A percentile compares a stretch with the other conserved stretches of the same genome.
Evolutionary conservation across 2,797 vertebrate genomes (phyloP).

Genomic region (Peromyscus attwateri): DNA sequence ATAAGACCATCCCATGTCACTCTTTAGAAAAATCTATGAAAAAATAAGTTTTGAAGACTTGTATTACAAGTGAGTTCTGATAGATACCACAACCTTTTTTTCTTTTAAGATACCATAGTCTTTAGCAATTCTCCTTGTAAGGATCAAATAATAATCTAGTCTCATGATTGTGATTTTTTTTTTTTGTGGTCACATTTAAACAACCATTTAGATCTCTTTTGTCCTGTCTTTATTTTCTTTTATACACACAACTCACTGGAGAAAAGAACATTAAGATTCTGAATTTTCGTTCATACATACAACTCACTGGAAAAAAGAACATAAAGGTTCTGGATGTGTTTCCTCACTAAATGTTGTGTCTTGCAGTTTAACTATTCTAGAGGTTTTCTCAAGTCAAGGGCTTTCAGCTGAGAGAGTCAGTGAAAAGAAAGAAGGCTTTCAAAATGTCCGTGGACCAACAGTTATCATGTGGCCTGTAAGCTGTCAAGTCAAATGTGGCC

Average conservation of each 20-base stretch:
- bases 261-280: slow-evolving; percentile 48
- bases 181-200: neutral
- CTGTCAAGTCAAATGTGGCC: slow-evolving; percentile 4
- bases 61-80: slow-evolving; percentile 1
- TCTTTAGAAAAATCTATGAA: slow-evolving; percentile 31
- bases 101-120: neutral
- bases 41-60: slow-evolving; percentile 22
- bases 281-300: neutral
- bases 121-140: slow-evolving; percentile 16
- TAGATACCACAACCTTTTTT: neutral
- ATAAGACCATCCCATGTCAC: neutral
- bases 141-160: neutral
- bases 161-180: slow-evolving; percentile 24
- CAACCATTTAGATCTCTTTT: slow-evolving; percentile 5
- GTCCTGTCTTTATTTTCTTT: neutral
- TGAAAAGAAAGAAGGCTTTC: slow-evolving; percentile 45
- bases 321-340: slow-evolving; percentile 8
- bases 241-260: neutral
- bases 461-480: neutral
- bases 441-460: neutral
- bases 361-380: slow-evolving; percentile 38
- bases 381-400: slow-evolving; percentile 38
- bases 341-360: slow-evolving; percentile 42
- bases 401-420: slow-evolving; percentile 45
- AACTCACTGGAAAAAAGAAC: slow-evolving; percentile 40